phyloP scores from a whole-genome alignment of 2,888 invertebrate genomes.

The Silvanus unidentatus region DNA sequence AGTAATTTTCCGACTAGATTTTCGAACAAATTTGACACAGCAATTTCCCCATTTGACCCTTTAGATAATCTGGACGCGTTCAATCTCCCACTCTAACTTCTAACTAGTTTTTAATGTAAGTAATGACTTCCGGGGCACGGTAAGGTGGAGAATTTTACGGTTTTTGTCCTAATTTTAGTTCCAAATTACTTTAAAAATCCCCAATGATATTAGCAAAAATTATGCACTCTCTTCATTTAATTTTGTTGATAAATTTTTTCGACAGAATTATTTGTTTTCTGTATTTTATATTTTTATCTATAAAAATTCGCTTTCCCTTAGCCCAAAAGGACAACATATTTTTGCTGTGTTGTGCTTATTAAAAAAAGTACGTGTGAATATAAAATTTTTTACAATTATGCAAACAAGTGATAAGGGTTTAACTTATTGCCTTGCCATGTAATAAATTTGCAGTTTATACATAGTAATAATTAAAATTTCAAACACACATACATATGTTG shows the following conservation, averaged over 20 bases:
- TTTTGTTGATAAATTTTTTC: too few relatives aligned
- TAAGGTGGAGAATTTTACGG: constrained; percentile 30
- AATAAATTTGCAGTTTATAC: too few relatives aligned
- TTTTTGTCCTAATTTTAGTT: constrained; percentile 28
- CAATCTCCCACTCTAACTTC: constrained; percentile 28
- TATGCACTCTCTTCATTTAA: constrained; percentile 21
- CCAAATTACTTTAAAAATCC: constrained; percentile 25
- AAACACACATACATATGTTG: too few relatives aligned
- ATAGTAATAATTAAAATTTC: too few relatives aligned
- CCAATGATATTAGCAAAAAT: constrained; percentile 26
- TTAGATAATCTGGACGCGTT: constrained; percentile 29
- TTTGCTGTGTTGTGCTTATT: too few relatives aligned
- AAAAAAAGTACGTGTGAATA: too few relatives aligned
- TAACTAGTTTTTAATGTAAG: constrained; percentile 35
- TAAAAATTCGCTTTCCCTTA: neutral
- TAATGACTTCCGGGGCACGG: constrained; percentile 31
- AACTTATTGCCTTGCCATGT: too few relatives aligned
- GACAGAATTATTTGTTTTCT: too few relatives aligned
- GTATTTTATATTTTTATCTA: too few relatives aligned
- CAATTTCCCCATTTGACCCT: constrained; percentile 30
- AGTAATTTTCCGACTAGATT: constrained; percentile 22
- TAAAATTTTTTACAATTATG: too few relatives aligned
- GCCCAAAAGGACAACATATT: too few relatives aligned
- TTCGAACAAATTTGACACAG: constrained; percentile 24
- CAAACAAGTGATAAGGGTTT: too few relatives aligned